Base-by-base conservation (phyloP, 2,797 vertebrate genomes). In the Periophthalmus magnuspinnatus region DNA sequence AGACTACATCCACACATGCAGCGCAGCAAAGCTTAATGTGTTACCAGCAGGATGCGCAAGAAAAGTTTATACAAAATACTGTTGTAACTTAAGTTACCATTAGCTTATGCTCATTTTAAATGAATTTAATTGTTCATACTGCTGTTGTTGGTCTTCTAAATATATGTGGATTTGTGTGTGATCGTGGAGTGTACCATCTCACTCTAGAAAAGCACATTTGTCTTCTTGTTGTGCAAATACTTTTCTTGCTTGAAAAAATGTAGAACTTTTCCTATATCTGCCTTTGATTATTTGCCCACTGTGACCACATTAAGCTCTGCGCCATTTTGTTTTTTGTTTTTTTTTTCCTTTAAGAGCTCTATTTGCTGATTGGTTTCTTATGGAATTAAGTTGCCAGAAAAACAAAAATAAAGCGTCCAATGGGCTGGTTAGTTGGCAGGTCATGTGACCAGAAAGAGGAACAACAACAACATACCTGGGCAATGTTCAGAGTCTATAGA, bases 401-500 rank as follows among this genome's bases (percentile, higher is more conserved):
- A 94, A 91, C 94, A 95, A 68, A 62, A 74, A 78, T 93, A 89
- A 95, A 95, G 93, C 92, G 90, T 94, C 95, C 94, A 93, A 94
- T 90, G 93, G 92, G 94, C 94, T 94, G 93, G 96, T 99, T 97
- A 98, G 96, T 88, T 76, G 70, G 80, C 64, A 71, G 83, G 84
- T 97, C 95, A 95, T 95, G 95, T 95, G 95, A 98, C 97, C 96
- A 93, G 95, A 95, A 98, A 94, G 94, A 98, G 96, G 96, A 95
- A 95, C 96, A 96, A 60, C n/a, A 34, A 95, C 95, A 94, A 99
- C 97, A 98, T 99, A 99, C 97, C 97, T 99, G 97, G 95, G 96
- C 96, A 99, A 99, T 98, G 97, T 99, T 99, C 97, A 99, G 96
- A 96, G 97, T 99, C 97, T 99, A 98, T 95, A 97, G 96, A 98